Base-by-base conservation (phyloP, 2,888 invertebrate species). In the Pterostichus niger region DNA sequence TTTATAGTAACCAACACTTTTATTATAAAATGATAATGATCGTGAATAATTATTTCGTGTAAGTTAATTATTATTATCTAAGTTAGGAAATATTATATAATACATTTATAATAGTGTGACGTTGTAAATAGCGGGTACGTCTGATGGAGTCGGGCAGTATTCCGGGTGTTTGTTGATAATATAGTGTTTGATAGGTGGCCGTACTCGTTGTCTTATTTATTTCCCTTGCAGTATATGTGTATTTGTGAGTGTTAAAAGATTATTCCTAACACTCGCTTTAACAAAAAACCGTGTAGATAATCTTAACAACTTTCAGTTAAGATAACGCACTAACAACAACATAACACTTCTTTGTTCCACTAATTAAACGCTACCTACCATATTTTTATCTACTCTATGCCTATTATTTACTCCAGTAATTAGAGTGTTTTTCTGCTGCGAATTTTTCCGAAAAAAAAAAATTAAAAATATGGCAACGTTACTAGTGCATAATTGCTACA, bases 331-430 rank as follows among this genome's bases (percentile, higher is more conserved):
- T 56, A 56, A 56, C 56, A 59, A 11, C 35, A 35, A 64, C 64
- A 64, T 13, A 33, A 64, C 64, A 64, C 64, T 35, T 64, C 64
- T 35, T 64, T 64, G 64, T 64, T 35, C 24, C 64, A 33, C 33
- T 64, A 64, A 64, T 64, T 64, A 64, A 35, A 33, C n/a, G 35
- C 64, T 64, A n/a, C 24, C 64, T 35, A 64, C 64, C 64, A 33
- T 64, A 59, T 59, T 64, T 64, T 64, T 64, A 64, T 64, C 64
- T 64, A 64, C 35, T 64, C 64, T 64, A 31, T 6, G 31, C 13
- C 64, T 64, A 64, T 71, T 71, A 71, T 71, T 71, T 44, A 17
- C 15, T 44, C 68, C 13, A 17, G 68, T 71, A 71, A 71, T 71
- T 71, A 71, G 68, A 71, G 15, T 44, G 68, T 71, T 71, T 71